Conservation (phyloP, 1,140 invertebrate species). For the Antheraea mylitta region DNA sequence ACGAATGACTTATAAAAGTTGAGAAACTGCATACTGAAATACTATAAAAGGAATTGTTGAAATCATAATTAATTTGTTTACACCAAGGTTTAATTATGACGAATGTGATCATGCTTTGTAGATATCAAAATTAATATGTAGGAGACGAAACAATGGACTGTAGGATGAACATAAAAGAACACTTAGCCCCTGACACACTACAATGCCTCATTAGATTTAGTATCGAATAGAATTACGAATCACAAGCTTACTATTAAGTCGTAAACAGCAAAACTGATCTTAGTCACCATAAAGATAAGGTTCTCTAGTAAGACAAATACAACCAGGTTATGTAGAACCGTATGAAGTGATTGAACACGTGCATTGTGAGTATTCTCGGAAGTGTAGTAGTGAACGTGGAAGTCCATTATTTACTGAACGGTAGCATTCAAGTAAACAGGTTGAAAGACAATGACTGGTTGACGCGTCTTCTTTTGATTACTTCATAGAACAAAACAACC, state of each 20-base stretch:
- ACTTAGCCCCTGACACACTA: constrained; percentile 24
- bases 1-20: too few species aligned
- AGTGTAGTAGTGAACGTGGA: constrained; percentile 22
- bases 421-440: constrained; percentile 20
- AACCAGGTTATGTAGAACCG: constrained; percentile 23
- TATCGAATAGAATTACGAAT: constrained; percentile 10
- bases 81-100: not conserved
- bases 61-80: too few species aligned
- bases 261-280: constrained; percentile 18
- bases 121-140: constrained; percentile 23
- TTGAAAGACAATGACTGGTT: constrained; percentile 35
- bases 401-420: constrained; percentile 28
- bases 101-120: constrained; percentile 7
- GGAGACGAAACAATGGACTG: constrained; percentile 40
- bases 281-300: constrained; percentile 15
- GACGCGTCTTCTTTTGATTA: constrained; percentile 16
- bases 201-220: constrained; percentile 35
- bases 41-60: too few species aligned
- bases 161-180: constrained; percentile 39
- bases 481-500: constrained; percentile 17
- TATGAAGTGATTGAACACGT: constrained; percentile 21
- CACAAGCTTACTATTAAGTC: constrained; percentile 4
- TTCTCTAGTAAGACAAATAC: constrained; percentile 2
- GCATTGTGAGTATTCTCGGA: constrained; percentile 17
- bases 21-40: too few species aligned